phyloP scores from a whole-genome alignment of 2,888 invertebrate species.

The Dryococelus australis region DNA sequence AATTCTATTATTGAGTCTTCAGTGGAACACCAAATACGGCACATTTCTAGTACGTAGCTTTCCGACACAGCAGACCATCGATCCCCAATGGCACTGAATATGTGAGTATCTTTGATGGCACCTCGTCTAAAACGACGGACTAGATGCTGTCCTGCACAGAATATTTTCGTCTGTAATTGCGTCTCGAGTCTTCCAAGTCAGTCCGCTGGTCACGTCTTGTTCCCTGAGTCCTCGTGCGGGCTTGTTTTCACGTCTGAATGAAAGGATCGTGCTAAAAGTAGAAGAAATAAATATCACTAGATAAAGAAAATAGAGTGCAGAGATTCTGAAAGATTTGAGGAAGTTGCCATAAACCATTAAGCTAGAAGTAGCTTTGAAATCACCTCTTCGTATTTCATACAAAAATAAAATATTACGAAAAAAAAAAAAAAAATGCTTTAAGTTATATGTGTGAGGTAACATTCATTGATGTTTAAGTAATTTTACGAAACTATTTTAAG shows the following conservation, averaged over 20 bases:
- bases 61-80: background rate
- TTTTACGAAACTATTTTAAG: no score
- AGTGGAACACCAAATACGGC: no score
- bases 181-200: background rate
- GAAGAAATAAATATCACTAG: background rate
- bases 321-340: background rate
- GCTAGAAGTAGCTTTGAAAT: background rate
- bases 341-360: background rate
- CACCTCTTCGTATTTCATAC: background rate
- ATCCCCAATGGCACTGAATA: background rate
- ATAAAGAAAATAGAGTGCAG: background rate
- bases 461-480: no score
- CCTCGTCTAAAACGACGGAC: background rate
- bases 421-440: no score
- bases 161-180: background rate
- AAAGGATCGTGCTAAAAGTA: slow-evolving; percentile 10
- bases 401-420: no score
- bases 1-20: no score
- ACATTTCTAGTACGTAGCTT: no score
- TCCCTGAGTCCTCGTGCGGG: background rate
- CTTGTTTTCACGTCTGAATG: background rate
- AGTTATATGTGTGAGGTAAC: no score
- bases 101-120: background rate
- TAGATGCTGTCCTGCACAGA: background rate
- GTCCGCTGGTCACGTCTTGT: background rate